These are phyloP conservation scores for Polypterus bichir DNA, from an alignment of 2,113 vertebrate species.

Conservation along the genomic window DNA sequence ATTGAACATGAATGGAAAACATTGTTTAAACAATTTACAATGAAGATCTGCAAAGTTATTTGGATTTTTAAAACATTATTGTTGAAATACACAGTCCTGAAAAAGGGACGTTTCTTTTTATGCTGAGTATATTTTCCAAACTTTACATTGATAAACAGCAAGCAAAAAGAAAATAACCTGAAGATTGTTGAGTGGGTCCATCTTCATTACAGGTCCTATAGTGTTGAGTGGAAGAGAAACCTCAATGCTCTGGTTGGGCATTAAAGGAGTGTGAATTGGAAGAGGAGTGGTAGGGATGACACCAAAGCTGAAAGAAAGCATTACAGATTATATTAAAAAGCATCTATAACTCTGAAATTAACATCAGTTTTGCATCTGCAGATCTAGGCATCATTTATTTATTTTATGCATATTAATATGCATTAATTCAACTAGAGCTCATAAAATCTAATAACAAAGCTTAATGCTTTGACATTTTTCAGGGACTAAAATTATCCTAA, in stretches of 20 bases:
- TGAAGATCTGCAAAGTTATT: no score
- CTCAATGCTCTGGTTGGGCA: slow-evolving; percentile 95
- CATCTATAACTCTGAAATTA: background rate
- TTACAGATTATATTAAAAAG: background rate
- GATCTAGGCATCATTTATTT: background rate
- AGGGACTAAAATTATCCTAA: no score
- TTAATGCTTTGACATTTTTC: no score
- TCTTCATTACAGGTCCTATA: slow-evolving; percentile 96
- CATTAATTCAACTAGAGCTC: no score
- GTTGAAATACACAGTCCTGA: no score
- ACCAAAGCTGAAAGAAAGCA: slow-evolving; percentile 60
- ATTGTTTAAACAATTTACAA: no score
- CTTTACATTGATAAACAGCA: no score
- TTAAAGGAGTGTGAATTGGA: slow-evolving; percentile 86
- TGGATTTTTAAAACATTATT: no score
- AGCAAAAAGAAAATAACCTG: slow-evolving; percentile 52
- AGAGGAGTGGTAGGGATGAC: slow-evolving; percentile 87
- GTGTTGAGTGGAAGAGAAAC: slow-evolving; percentile 91
- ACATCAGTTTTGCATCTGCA: background rate
- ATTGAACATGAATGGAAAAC: no score
- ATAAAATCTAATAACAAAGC: no score
- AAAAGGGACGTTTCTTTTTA: no score
- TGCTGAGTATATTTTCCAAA: no score
- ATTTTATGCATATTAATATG: background rate
- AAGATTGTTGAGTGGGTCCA: slow-evolving; percentile 96